These are phyloP conservation scores for Eudemis profundana DNA, from an alignment of 2,888 invertebrate species.

Conservation along the genomic window DNA sequence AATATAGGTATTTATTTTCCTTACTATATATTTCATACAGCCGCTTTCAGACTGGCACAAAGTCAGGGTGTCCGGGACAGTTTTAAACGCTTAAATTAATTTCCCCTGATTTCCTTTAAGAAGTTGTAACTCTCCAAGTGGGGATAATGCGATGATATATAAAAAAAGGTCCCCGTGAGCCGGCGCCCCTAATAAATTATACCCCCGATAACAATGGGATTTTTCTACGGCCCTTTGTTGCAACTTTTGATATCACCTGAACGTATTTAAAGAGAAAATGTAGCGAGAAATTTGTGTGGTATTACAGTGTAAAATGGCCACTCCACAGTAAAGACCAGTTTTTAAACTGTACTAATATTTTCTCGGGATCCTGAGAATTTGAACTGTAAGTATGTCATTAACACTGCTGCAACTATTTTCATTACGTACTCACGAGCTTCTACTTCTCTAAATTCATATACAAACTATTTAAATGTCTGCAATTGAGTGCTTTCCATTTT, in stretches of 20 bases:
- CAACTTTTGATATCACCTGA: slow-evolving; percentile 85
- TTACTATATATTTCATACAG: not conserved
- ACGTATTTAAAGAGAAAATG: slow-evolving; percentile 58
- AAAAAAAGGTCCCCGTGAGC: slow-evolving; percentile 84
- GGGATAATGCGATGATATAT: slow-evolving; percentile 86
- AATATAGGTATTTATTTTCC: not conserved
- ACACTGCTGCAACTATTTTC: too few species aligned
- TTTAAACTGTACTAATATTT: not conserved
- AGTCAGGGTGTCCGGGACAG: slow-evolving; percentile 79
- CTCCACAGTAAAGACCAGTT: not conserved
- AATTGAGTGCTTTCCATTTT: slow-evolving; percentile 30
- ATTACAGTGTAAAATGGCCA: slow-evolving; percentile 33
- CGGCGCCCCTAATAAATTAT: slow-evolving; percentile 84
- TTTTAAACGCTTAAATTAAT: slow-evolving; percentile 84
- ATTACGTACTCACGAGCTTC: too few species aligned
- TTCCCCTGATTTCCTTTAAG: slow-evolving; percentile 84
- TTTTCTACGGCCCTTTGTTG: slow-evolving; percentile 83
- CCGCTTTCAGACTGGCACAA: slow-evolving; percentile 71
- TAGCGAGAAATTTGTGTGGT: slow-evolving; percentile 44
- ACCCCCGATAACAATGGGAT: slow-evolving; percentile 86
- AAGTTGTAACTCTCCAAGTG: slow-evolving; percentile 84
- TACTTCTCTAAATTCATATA: not conserved
- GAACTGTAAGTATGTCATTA: too few species aligned
- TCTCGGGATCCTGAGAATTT: too few species aligned
- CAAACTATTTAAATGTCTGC: slow-evolving; percentile 12